Evolutionary conservation across 2,888 invertebrate species (phyloP).

Genomic region (Ceratothoa steindachneri): DNA sequence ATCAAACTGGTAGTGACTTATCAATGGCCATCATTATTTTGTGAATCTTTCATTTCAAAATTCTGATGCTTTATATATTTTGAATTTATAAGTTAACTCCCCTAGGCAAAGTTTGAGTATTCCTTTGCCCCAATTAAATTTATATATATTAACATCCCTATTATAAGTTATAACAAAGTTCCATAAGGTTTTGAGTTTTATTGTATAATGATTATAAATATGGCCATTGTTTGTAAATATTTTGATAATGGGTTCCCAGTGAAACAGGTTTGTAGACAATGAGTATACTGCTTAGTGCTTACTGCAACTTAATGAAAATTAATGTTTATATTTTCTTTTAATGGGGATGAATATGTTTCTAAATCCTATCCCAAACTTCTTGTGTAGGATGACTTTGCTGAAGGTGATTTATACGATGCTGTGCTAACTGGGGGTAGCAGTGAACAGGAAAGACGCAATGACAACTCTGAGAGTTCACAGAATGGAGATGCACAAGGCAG

Average conservation of each 20-base stretch:
- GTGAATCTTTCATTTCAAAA: too few species aligned
- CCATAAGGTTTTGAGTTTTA: too few species aligned
- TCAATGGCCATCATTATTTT: too few species aligned
- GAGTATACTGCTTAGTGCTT: background rate
- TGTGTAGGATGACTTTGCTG: slow-evolving; percentile 48
- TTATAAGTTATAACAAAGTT: too few species aligned
- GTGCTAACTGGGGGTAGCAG: slow-evolving; percentile 46
- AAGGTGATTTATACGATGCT: slow-evolving; percentile 48
- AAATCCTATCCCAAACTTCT: background rate
- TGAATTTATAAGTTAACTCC: too few species aligned
- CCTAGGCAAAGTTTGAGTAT: too few species aligned
- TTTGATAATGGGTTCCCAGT: background rate
- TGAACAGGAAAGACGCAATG: slow-evolving; percentile 27
- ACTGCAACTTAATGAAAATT: background rate
- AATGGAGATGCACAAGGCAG: slow-evolving; percentile 6
- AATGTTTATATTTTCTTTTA: background rate
- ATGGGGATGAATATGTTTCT: background rate
- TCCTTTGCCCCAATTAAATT: too few species aligned
- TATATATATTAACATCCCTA: too few species aligned
- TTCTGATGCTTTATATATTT: too few species aligned
- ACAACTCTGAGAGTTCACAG: slow-evolving; percentile 11
- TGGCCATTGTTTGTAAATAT: too few species aligned
- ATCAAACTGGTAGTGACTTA: too few species aligned
- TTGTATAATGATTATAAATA: too few species aligned
- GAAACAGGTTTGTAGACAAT: background rate